Evolutionary conservation across 2,888 invertebrate species (phyloP).

Genomic region (Encarsia formosa): DNA sequence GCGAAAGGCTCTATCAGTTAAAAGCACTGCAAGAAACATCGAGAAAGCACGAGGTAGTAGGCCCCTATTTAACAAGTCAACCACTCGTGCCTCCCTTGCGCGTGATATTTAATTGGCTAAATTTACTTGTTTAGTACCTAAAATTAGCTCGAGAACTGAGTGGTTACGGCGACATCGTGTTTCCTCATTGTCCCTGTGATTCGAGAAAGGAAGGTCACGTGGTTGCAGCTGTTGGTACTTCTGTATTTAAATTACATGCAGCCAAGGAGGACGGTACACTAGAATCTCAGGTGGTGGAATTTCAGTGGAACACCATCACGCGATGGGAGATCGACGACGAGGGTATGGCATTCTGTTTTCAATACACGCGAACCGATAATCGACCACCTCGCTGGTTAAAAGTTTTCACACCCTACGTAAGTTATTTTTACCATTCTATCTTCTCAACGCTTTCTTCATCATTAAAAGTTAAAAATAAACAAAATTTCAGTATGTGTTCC

Average conservation of each 20-base stretch:
- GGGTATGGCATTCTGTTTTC: slow-evolving; percentile 84
- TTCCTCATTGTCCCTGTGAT: slow-evolving; percentile 93
- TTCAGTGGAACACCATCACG: slow-evolving; percentile 78
- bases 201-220: slow-evolving; percentile 86
- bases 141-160: slow-evolving; percentile 78
- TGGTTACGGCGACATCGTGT: slow-evolving; percentile 90
- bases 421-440: slow-evolving; percentile 49
- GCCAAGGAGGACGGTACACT: slow-evolving; percentile 77
- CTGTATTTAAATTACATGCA: slow-evolving; percentile 70
- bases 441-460: background rate
- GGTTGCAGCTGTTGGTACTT: slow-evolving; percentile 66
- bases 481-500: slow-evolving; percentile 71
- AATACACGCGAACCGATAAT: slow-evolving; percentile 73
- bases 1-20: slow-evolving; percentile 89
- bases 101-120: background rate
- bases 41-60: slow-evolving; percentile 75
- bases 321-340: slow-evolving; percentile 90
- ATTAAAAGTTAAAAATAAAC: background rate
- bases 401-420: slow-evolving; percentile 85
- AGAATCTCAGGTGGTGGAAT: slow-evolving; percentile 75
- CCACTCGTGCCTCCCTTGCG: too few relatives aligned
- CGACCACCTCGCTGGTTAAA: slow-evolving; percentile 80
- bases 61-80: too few relatives aligned
- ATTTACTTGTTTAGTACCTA: slow-evolving; percentile 60
- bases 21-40: slow-evolving; percentile 91